Evolutionary conservation across 1,140 invertebrate genomes (phyloP), one percentile per base, ranked within the genome.

Genomic region (Drosophila eugracilis): DNA sequence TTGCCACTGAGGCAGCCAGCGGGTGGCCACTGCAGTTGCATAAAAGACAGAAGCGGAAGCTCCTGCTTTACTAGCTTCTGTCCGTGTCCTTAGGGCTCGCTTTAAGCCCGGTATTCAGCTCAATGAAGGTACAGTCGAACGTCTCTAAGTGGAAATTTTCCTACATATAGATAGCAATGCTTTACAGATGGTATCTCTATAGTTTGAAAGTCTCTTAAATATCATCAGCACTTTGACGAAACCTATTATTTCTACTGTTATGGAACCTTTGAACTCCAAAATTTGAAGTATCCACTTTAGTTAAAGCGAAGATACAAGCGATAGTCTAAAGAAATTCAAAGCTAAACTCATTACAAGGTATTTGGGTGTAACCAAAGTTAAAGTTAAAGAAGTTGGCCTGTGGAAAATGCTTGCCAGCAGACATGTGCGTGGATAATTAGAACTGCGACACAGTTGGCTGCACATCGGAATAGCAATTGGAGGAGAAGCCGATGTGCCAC

Each of bases 381-480:
- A 37, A 17, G 30, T 17, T 21, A 7, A 7, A 47, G 60, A 48
- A 62, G 42, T 30, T 47, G 32, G 41, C 34, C 60, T 65, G 60
- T 63, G 21, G 3, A 21, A 21, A 65, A 12, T 6, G 36, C 39
- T 52, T 75, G 75, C 34, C 76, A 69, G 72, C 24, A 69, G 77
- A 88, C 81, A 86, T 86, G 83, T 86, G 81, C 81, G 83, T 86
- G 83, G 83, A 86, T 86, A 86, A 86, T 86, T 86, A 86, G 83
- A 86, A 81, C 81, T 80, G 83, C 69, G 80, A 44, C 81, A 86
- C 80, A 85, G 59, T 81, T 88, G 72, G 69, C 81, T 86, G 81
- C 80, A 85, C 80, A 85, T 62, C 39, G 57, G 17, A 48, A 86
- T 54, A 36, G 57, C 17, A 62, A 48, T 37, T 22, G 60, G 57